These are phyloP conservation scores for Xerus rutilus DNA, from an alignment of 2,797 vertebrate genomes.

Conservation along the genomic window DNA sequence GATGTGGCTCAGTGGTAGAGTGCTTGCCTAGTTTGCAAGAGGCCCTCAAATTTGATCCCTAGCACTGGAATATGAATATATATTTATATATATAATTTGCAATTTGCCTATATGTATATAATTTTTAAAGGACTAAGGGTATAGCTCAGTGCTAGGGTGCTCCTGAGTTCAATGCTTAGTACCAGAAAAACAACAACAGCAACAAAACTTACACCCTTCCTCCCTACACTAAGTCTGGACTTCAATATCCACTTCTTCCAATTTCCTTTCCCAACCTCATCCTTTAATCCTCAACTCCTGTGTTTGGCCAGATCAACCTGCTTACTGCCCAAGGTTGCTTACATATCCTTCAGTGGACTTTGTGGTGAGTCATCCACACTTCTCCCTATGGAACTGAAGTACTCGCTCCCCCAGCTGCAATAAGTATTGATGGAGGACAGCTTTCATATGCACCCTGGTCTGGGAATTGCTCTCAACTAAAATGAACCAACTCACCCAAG, in stretches of 20 bases:
- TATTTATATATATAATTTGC: no score
- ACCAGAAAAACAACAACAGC: no score
- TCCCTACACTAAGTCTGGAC: not conserved
- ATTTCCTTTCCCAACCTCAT: slow-evolving; percentile 37
- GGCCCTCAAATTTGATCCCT: not conserved
- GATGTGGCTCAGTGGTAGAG: not conserved
- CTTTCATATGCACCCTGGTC: not conserved
- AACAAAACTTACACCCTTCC: not conserved
- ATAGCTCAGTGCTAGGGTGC: no score
- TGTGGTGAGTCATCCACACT: not conserved
- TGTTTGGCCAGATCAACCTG: not conserved
- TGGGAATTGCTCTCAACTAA: not conserved
- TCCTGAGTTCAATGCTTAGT: no score
- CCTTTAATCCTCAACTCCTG: not conserved
- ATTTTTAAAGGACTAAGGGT: no score
- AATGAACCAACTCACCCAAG: not conserved
- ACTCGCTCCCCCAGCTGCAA: not conserved
- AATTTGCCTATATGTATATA: no score
- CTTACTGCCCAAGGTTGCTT: not conserved
- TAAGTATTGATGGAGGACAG: not conserved
- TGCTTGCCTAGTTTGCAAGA: not conserved
- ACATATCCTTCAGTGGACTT: not conserved
- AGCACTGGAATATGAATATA: not conserved
- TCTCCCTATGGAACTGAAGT: not conserved
- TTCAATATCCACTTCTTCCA: not conserved